Conservation (phyloP, 2,888 invertebrate genomes). For the Ectropis crepuscularia region DNA sequence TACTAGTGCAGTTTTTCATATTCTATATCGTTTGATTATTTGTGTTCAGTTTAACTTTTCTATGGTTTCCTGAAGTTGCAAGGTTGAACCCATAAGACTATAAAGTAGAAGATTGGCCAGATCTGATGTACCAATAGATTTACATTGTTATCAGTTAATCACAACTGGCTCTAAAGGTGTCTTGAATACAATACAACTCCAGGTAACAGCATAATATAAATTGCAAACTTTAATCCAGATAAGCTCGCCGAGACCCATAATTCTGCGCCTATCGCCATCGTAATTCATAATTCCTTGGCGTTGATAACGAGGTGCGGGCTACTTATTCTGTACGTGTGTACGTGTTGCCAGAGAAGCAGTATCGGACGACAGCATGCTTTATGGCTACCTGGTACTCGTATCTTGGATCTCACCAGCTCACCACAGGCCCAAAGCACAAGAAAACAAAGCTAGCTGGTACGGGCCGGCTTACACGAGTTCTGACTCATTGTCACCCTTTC, state of each 20-base stretch:
- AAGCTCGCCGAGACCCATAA: constrained; percentile 18
- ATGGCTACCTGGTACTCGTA: constrained; percentile 67
- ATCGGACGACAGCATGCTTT: constrained; percentile 69
- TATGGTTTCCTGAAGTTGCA: too few relatives aligned
- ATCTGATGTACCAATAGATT: too few relatives aligned
- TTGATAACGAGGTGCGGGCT: constrained; percentile 39
- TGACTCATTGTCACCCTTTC: constrained; percentile 35
- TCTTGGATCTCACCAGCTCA: constrained; percentile 70
- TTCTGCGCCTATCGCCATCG: constrained; percentile 23
- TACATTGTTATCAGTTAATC: too few relatives aligned
- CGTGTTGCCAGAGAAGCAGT: constrained; percentile 43
- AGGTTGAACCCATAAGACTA: too few relatives aligned
- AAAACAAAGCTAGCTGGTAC: constrained; percentile 31
- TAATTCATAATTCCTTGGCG: constrained; percentile 39
- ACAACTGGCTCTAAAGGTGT: too few relatives aligned
- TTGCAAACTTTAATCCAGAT: constrained; percentile 6
- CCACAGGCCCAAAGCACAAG: constrained; percentile 33
- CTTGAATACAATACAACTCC: background rate
- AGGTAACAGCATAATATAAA: background rate
- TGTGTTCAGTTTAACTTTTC: too few relatives aligned
- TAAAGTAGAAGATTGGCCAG: too few relatives aligned
- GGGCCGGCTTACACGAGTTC: constrained; percentile 9
- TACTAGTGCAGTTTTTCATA: too few relatives aligned
- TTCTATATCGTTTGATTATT: too few relatives aligned
- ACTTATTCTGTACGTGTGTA: constrained; percentile 34